Conservation (phyloP, 2,888 invertebrate species). For the Conchocele bisecta region DNA sequence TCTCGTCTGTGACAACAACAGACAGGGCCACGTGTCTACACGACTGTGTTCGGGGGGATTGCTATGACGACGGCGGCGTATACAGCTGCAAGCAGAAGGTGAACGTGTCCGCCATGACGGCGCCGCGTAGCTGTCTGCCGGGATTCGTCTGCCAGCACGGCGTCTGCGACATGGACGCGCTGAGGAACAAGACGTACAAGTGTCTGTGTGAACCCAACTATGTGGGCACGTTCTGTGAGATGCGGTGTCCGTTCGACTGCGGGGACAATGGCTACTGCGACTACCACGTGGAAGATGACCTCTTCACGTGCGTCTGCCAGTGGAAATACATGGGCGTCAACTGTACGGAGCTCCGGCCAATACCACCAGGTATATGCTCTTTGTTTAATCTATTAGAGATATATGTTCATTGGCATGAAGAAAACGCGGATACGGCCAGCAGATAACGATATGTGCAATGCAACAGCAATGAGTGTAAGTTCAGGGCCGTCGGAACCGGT, state of each 20-base stretch:
- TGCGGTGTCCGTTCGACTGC: conserved; percentile 59
- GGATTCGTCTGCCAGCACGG: conserved; percentile 54
- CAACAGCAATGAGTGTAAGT: too few relatives aligned
- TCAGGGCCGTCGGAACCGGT: too few relatives aligned
- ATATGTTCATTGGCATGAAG: too few relatives aligned
- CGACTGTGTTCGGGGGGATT: conserved; percentile 38
- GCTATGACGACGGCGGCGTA: conserved; percentile 31
- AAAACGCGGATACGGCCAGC: too few relatives aligned
- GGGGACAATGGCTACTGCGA: conserved; percentile 58
- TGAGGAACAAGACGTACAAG: conserved; percentile 24
- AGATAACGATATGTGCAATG: too few relatives aligned
- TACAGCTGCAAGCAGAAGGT: conserved; percentile 42
- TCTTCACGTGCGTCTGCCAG: conserved; percentile 50
- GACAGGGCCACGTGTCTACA: too few relatives aligned
- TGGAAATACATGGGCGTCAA: conserved; percentile 57
- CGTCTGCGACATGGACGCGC: conserved; percentile 40
- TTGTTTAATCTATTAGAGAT: too few relatives aligned
- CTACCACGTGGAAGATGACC: conserved; percentile 23
- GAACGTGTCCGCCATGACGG: conserved; percentile 5
- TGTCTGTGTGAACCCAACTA: conserved; percentile 63
- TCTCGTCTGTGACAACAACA: background rate
- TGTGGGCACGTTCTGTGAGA: conserved; percentile 58
- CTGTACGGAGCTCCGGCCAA: conserved; percentile 46
- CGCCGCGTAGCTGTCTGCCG: conserved; percentile 34
- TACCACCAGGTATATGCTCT: conserved; percentile 31